A percentile compares a stretch with the other conserved stretches of the same genome.
Conservation (phyloP, 1,140 invertebrate species). For the Cotesia typhae region DNA sequence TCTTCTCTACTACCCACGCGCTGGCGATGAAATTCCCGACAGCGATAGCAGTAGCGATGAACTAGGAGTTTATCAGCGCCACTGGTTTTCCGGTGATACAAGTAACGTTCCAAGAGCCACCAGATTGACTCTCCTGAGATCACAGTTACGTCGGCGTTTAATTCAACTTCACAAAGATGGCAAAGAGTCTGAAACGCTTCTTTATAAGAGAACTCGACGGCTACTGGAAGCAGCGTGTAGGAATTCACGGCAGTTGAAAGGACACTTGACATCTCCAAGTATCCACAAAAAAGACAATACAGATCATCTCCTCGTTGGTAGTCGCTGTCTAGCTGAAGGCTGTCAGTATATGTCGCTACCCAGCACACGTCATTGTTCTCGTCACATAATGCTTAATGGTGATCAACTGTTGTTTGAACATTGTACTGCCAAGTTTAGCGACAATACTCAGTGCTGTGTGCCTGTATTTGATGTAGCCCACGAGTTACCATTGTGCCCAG, state of each 20-base stretch:
- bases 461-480: conserved; percentile 88
- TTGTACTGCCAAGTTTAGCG: conserved; percentile 87
- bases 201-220: conserved; percentile 53
- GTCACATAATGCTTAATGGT: conserved; percentile 87
- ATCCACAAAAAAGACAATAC: conserved; percentile 57
- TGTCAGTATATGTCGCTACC: conserved; percentile 78
- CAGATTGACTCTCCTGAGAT: conserved; percentile 65
- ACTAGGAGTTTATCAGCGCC: conserved; percentile 56
- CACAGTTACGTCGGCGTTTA: conserved; percentile 67
- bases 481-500: conserved; percentile 83
- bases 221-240: conserved; percentile 54
- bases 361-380: conserved; percentile 81
- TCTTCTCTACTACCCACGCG: conserved; percentile 60
- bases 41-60: conserved; percentile 64
- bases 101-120: conserved; percentile 57
- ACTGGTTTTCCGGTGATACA: conserved; percentile 59
- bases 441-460: conserved; percentile 87
- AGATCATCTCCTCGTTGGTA: conserved; percentile 61
- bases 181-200: conserved; percentile 49
- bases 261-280: conserved; percentile 42
- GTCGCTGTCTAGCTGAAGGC: conserved; percentile 54
- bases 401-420: conserved; percentile 89
- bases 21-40: conserved; percentile 62
- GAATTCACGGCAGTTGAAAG: conserved; percentile 50
- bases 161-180: conserved; percentile 60